Conservation (phyloP, 2,888 invertebrate species). For the Bellardia pandia region DNA sequence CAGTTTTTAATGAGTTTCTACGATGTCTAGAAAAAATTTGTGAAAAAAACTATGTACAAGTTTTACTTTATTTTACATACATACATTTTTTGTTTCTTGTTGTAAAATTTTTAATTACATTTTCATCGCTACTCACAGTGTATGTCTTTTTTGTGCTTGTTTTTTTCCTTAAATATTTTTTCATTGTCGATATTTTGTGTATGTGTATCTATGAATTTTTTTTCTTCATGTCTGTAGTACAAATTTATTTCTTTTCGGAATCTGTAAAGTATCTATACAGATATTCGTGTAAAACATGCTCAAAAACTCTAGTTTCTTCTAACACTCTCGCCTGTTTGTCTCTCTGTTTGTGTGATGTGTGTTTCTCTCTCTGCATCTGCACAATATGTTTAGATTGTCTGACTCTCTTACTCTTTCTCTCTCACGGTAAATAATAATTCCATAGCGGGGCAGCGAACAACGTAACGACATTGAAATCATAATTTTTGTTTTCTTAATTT, state of each 20-base stretch:
- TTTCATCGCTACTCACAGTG: slow-evolving; percentile 49
- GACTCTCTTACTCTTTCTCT: neutral
- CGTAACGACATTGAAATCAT: slow-evolving; percentile 70
- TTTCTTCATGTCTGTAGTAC: slow-evolving; percentile 64
- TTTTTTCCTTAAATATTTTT: slow-evolving; percentile 59
- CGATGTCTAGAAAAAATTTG: slow-evolving; percentile 42
- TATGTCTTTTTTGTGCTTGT: slow-evolving; percentile 43
- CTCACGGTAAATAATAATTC: neutral
- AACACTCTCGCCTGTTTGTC: neutral
- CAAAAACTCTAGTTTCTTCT: slow-evolving; percentile 4
- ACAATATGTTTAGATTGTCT: neutral
- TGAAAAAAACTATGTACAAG: slow-evolving; percentile 20
- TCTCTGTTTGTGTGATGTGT: neutral
- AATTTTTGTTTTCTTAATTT: slow-evolving; percentile 60
- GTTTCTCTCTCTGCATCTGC: neutral
- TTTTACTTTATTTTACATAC: slow-evolving; percentile 19
- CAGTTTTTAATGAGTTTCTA: slow-evolving; percentile 75
- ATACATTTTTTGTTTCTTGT: slow-evolving; percentile 8
- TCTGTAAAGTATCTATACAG: slow-evolving; percentile 72
- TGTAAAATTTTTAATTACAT: slow-evolving; percentile 49
- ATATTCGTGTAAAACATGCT: slow-evolving; percentile 32
- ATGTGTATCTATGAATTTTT: slow-evolving; percentile 75
- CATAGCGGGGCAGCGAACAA: slow-evolving; percentile 4
- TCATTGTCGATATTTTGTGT: slow-evolving; percentile 74
- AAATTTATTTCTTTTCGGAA: slow-evolving; percentile 65